Percentiles rank a stretch among this genome's conserved stretches.
Conservation (phyloP, 2,113 vertebrate genomes). For the Lota lota region DNA sequence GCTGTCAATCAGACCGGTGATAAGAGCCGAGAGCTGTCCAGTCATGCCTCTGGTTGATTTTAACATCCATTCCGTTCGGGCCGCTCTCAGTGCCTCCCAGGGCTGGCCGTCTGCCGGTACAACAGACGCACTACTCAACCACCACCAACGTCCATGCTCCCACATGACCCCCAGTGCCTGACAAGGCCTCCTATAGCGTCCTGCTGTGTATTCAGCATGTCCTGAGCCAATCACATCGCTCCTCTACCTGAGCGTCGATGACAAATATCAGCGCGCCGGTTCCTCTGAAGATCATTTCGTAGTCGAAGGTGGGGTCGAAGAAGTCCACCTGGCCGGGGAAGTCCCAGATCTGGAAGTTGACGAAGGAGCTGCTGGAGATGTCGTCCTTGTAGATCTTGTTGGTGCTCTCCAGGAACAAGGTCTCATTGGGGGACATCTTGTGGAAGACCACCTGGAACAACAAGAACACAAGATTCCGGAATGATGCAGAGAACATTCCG, state of each 20-base stretch:
- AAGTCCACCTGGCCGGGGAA: slow-evolving; percentile 99
- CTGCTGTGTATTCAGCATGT: too few relatives aligned
- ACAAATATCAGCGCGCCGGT: slow-evolving; percentile 98
- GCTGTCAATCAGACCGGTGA: too few relatives aligned
- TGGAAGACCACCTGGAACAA: slow-evolving; percentile 91
- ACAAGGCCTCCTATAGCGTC: too few relatives aligned
- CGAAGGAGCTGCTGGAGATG: slow-evolving; percentile 98
- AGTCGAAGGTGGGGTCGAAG: slow-evolving; percentile 97
- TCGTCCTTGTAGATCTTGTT: slow-evolving; percentile 99
- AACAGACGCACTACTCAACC: too few relatives aligned
- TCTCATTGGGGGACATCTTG: slow-evolving; percentile 99
- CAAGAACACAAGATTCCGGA: background rate
- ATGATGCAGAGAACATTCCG: too few relatives aligned
- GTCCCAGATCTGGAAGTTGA: slow-evolving; percentile 99
- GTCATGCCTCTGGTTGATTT: too few relatives aligned
- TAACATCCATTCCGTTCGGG: too few relatives aligned
- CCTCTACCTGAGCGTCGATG: slow-evolving; percentile 94
- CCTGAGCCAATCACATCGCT: background rate
- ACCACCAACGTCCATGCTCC: too few relatives aligned
- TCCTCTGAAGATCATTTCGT: slow-evolving; percentile 99
- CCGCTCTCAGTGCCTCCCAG: too few relatives aligned
- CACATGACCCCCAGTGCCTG: too few relatives aligned
- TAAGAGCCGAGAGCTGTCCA: too few relatives aligned
- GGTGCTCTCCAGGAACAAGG: slow-evolving; percentile 96
- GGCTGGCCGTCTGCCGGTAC: too few relatives aligned